Conservation (phyloP, 2,888 invertebrate species). For the Hedya salicella region DNA sequence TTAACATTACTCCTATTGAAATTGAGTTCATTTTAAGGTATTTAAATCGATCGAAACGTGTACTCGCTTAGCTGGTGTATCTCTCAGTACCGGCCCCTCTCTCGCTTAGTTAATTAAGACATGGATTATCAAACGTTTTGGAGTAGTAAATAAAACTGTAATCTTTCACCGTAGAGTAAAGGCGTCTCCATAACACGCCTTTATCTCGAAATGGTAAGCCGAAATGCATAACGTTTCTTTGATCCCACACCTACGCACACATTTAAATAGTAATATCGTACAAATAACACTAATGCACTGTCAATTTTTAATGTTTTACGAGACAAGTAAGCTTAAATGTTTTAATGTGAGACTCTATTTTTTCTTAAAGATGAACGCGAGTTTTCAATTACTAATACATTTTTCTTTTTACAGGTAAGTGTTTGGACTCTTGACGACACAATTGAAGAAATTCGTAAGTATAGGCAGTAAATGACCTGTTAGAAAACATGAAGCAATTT, state of each 20-base stretch:
- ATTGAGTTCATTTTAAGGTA: conserved; percentile 45
- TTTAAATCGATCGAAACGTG: conserved; percentile 39
- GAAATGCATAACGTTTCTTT: conserved; percentile 77
- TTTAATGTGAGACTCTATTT: conserved; percentile 46
- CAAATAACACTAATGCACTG: conserved; percentile 80
- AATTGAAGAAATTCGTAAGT: conserved; percentile 21
- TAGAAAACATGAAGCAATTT: conserved; percentile 28
- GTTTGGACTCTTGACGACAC: conserved; percentile 17
- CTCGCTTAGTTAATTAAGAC: conserved; percentile 84
- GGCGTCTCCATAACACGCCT: conserved; percentile 79
- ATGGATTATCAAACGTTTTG: conserved; percentile 83
- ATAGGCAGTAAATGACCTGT: conserved; percentile 17
- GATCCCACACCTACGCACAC: conserved; percentile 79
- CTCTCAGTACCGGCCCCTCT: conserved; percentile 62
- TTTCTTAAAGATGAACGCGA: conserved; percentile 48
- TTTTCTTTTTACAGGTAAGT: conserved; percentile 67
- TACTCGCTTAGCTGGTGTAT: conserved; percentile 46
- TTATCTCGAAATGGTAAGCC: conserved; percentile 77
- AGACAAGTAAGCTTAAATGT: conserved; percentile 63
- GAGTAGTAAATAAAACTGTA: conserved; percentile 83
- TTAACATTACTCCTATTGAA: conserved; percentile 37
- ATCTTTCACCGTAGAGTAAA: conserved; percentile 76
- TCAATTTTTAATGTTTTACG: conserved; percentile 77
- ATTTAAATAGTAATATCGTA: conserved; percentile 73
- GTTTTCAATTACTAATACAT: conserved; percentile 55